Percentiles rank a stretch among this genome's conserved stretches.
phyloP scores from a whole-genome alignment of 2,797 vertebrate species.

The Phataginus tetradactyla region DNA sequence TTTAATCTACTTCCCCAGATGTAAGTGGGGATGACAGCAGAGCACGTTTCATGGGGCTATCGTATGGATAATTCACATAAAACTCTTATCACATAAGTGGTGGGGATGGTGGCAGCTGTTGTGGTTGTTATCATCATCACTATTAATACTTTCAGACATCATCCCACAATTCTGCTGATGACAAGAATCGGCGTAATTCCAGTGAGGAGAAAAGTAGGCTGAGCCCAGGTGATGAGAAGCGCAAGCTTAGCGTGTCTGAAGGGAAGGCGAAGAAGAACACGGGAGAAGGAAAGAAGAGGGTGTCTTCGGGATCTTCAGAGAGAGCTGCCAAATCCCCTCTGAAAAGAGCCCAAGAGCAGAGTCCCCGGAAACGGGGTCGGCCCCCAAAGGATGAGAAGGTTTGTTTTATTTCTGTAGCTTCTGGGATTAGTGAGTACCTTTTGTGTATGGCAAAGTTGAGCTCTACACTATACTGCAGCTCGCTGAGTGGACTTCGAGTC shows the following conservation, averaged over 20 bases:
- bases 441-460: background rate
- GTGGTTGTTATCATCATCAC: slow-evolving; percentile 66
- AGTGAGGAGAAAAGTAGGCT: slow-evolving; percentile 88
- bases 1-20: background rate
- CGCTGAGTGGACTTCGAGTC: background rate
- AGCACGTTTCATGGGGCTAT: background rate
- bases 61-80: background rate
- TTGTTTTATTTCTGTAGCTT: slow-evolving; percentile 80
- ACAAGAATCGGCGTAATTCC: slow-evolving; percentile 90
- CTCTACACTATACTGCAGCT: background rate
- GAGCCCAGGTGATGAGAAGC: slow-evolving; percentile 91
- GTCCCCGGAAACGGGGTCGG: slow-evolving; percentile 94
- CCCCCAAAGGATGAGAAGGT: slow-evolving; percentile 97
- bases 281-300: slow-evolving; percentile 89
- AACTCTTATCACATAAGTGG: background rate
- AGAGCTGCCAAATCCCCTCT: slow-evolving; percentile 90
- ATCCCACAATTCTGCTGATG: slow-evolving; percentile 88
- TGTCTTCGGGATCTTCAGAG: slow-evolving; percentile 87
- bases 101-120: background rate
- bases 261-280: slow-evolving; percentile 88
- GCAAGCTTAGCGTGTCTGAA: slow-evolving; percentile 87
- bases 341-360: slow-evolving; percentile 92
- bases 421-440: slow-evolving; percentile 1
- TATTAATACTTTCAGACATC: slow-evolving; percentile 85
- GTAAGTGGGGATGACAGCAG: background rate